phyloP scores from a whole-genome alignment of 2,797 vertebrate genomes.

The Sebastes matsubarae region DNA sequence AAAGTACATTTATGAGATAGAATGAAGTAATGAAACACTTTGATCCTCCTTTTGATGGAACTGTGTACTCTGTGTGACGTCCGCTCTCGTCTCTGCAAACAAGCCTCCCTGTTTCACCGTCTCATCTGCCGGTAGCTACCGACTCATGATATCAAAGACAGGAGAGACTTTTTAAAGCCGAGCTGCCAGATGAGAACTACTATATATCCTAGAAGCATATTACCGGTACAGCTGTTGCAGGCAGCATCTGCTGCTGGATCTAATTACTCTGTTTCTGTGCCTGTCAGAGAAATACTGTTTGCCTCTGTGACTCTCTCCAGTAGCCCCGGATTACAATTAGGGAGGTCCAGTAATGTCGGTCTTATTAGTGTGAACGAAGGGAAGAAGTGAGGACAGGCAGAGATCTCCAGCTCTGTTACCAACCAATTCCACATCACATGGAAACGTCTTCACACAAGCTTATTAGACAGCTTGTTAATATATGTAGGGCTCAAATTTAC shows the following conservation, averaged over 20 bases:
- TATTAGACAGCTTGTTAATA: background rate
- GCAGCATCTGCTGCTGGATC: conserved; percentile 67
- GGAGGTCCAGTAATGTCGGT: conserved; percentile 53
- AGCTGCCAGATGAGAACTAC: conserved; percentile 41
- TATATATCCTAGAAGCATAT: conserved; percentile 52
- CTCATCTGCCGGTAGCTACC: background rate
- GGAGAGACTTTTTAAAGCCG: conserved; percentile 47
- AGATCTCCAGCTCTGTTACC: background rate
- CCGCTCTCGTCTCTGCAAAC: conserved; percentile 51
- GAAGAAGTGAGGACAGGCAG: conserved; percentile 21
- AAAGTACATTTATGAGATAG: conserved; percentile 27
- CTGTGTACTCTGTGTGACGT: conserved; percentile 2
- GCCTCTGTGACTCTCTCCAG: conserved; percentile 70
- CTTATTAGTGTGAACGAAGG: conserved; percentile 54
- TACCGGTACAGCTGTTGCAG: conserved; percentile 70
- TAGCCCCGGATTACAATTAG: conserved; percentile 62
- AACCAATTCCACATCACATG: background rate
- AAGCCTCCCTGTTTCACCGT: conserved; percentile 20
- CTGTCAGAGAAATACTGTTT: conserved; percentile 73
- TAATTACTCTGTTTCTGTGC: conserved; percentile 76
- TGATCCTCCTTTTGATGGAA: conserved; percentile 41
- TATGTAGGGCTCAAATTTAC: no score
- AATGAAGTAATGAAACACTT: conserved; percentile 20
- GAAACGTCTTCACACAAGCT: conserved; percentile 5
- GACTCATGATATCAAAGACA: conserved; percentile 31